Percentiles rank a stretch among this genome's conserved stretches.
phyloP scores from a whole-genome alignment of 2,797 vertebrate species.

The Manis pentadactyla region DNA sequence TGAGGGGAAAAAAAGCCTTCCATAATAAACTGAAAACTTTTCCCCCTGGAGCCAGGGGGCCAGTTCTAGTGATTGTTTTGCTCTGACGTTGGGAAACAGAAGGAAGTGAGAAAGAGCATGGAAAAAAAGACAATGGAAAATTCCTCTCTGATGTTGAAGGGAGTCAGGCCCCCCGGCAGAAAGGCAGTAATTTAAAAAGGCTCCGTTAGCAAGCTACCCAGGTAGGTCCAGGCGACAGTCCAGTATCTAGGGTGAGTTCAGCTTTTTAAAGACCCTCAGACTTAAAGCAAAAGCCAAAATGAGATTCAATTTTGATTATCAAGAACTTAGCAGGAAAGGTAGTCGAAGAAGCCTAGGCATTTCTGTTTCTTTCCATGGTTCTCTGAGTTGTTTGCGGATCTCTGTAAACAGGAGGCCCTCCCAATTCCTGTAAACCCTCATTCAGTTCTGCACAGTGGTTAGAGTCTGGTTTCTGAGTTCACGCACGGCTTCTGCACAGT shows the following conservation, averaged over 20 bases:
- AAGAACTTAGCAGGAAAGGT: background rate
- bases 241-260: background rate
- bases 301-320: slow-evolving; percentile 17
- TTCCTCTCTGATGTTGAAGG: background rate
- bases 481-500: background rate
- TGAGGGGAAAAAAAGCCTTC: background rate
- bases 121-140: background rate
- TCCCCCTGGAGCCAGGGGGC: background rate
- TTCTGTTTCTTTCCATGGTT: background rate
- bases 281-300: slow-evolving; percentile 42
- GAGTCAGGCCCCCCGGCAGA: background rate
- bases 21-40: background rate
- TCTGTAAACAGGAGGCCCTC: background rate
- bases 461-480: background rate
- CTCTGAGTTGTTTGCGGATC: background rate
- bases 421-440: too few relatives aligned
- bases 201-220: background rate
- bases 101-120: background rate
- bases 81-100: background rate
- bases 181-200: background rate
- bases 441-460: background rate
- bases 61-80: background rate
- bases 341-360: background rate
- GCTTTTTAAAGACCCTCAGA: slow-evolving; percentile 41
- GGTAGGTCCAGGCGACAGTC: background rate